Evolutionary conservation across 2,113 vertebrate species (phyloP).

Genomic region (Aptenodytes patagonicus): DNA sequence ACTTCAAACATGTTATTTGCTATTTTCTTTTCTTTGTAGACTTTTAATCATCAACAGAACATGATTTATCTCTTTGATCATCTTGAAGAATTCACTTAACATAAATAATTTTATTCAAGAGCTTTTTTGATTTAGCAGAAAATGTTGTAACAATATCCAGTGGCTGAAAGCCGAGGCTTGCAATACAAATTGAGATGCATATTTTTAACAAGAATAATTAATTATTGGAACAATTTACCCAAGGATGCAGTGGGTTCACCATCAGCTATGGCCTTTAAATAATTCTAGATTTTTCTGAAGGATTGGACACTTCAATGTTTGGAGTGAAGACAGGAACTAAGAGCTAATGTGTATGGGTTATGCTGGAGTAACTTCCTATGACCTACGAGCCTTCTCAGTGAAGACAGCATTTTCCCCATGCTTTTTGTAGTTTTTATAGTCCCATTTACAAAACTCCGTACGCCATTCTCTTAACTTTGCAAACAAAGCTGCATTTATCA

Average conservation of each 20-base stretch:
- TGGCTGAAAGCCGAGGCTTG: neutral
- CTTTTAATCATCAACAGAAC: neutral
- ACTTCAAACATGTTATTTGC: neutral
- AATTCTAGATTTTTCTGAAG: neutral
- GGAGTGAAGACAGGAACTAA: neutral
- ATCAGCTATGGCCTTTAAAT: neutral
- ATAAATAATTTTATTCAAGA: neutral
- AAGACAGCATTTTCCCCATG: neutral
- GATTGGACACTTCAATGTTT: neutral
- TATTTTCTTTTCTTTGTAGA: neutral
- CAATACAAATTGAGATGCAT: neutral
- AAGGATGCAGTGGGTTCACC: neutral
- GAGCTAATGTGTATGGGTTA: neutral
- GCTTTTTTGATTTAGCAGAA: neutral
- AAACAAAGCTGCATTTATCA: slow-evolving; percentile 24
- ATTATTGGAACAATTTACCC: neutral
- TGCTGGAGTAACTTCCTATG: neutral
- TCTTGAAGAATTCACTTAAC: slow-evolving; percentile 2
- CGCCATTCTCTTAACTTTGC: neutral
- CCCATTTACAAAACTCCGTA: neutral
- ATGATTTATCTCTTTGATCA: neutral
- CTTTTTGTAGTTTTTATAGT: neutral
- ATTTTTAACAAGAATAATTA: neutral
- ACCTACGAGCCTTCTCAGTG: neutral
- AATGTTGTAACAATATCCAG: neutral